Evolutionary conservation across 2,888 invertebrate genomes (phyloP), one percentile per base, ranked within the genome.

Genomic region (Camponotus fellah): DNA sequence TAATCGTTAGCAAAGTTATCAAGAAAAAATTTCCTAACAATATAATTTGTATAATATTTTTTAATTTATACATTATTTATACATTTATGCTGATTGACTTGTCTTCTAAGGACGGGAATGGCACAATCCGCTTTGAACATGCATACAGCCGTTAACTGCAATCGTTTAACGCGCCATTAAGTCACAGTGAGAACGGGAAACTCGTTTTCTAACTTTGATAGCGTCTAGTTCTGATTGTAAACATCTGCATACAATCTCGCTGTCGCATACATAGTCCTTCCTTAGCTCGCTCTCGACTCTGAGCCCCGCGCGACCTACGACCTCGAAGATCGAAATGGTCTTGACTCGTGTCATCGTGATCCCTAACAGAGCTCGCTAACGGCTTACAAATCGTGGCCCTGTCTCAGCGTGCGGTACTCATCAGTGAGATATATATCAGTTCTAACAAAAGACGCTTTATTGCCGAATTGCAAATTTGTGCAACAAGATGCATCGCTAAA

Each of bases 321-420:
- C 58, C 14, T 53, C 49, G 10, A 14, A 71, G 60, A 21, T 72
- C 74, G 21, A 14, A 79, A 46, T 62, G 40, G 37, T 40, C 26
- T 32, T 34, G 49, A 32, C 49, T 72, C 74, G 34, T 80, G 49
- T 80, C 49, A 64, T 62, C 62, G 32, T 81, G 74, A 81, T 74
- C 64, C 64, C 43, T 60, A 26, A 60, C 40, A 43, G n/a, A 40
- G 62, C 26, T 71, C 6, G 37, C 58, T 46, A 72, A 65, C 64
- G 32, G 64, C 64, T 64, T 81, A 81, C 81, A 74, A 74, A 81
- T 72, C 26, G 26, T 40, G 40, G 21, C 9, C n/a, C 12, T 56
- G 26, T 6, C 65, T 40, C 53, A 34, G 46, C 34, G 14, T 46
- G 32, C 14, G 34, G 46, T 21, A 34, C n/a, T 17, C 58, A 56